phyloP scores from a whole-genome alignment of 2,888 invertebrate genomes.

The Acrobasis suavella region DNA sequence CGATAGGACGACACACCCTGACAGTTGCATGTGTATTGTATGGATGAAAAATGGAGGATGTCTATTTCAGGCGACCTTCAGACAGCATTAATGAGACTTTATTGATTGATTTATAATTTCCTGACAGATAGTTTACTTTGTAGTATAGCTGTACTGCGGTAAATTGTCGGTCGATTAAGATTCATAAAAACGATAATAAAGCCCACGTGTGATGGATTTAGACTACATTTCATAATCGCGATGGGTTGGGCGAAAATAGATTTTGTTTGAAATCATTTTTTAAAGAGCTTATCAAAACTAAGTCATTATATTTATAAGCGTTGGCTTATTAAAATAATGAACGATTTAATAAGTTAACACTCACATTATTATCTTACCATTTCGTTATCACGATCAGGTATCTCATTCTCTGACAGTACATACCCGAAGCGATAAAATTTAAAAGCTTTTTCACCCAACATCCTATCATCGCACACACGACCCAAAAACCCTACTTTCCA shows the following conservation, averaged over 20 bases:
- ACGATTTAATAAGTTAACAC: no score
- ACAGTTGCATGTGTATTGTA: not conserved
- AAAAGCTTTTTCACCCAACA: no score
- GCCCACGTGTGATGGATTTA: not conserved
- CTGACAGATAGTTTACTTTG: conserved; percentile 21
- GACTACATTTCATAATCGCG: not conserved
- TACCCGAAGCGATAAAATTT: no score
- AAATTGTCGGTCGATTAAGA: conserved; percentile 11
- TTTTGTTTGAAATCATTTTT: not conserved
- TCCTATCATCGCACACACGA: not conserved
- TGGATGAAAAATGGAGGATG: conserved; percentile 8
- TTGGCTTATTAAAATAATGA: no score
- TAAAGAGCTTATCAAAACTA: no score
- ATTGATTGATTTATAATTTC: conserved; percentile 29
- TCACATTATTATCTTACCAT: no score
- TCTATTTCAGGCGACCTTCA: conserved; percentile 24
- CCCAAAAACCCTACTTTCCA: not conserved
- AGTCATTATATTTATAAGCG: no score
- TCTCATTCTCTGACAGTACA: no score
- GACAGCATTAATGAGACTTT: conserved; percentile 20
- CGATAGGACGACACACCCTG: not conserved
- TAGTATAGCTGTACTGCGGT: not conserved
- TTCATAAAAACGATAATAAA: conserved; percentile 15
- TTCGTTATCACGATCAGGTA: no score
- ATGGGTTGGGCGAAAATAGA: not conserved